These are phyloP conservation scores for Tetragnatha versicolor DNA, from an alignment of 1,140 invertebrate species.

Conservation along the genomic window DNA sequence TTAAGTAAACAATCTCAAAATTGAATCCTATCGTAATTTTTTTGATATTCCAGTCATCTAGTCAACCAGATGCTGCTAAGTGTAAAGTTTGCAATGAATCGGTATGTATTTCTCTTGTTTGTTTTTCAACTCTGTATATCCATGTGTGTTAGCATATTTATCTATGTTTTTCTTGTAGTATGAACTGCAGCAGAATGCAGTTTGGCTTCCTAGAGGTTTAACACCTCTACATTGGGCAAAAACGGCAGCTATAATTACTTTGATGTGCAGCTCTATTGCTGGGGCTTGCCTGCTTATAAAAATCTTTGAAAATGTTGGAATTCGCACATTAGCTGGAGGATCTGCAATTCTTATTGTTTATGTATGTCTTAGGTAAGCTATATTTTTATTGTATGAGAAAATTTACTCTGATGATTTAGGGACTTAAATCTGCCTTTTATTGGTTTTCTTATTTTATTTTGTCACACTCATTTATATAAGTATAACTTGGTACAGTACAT, in stretches of 20 bases:
- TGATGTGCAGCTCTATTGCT: constrained; percentile 77
- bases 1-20: no score
- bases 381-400: no score
- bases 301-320: constrained; percentile 77
- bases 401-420: no score
- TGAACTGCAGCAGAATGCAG: constrained; percentile 77
- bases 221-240: constrained; percentile 82
- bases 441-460: no score
- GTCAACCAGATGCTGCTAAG: constrained; percentile 72
- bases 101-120: constrained; percentile 65
- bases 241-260: constrained; percentile 72
- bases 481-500: no score
- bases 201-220: constrained; percentile 66
- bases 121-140: no score
- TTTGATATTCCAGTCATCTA: constrained; percentile 69
- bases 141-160: no score
- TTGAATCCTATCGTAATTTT: background rate
- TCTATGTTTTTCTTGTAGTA: constrained; percentile 53
- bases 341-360: constrained; percentile 82
- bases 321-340: constrained; percentile 80
- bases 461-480: no score
- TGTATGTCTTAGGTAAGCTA: constrained; percentile 81
- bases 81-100: constrained; percentile 82
- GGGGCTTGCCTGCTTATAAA: constrained; percentile 83
- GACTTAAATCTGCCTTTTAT: no score